Conservation (phyloP, 2,797 vertebrate species). For the Characodon lateralis region DNA sequence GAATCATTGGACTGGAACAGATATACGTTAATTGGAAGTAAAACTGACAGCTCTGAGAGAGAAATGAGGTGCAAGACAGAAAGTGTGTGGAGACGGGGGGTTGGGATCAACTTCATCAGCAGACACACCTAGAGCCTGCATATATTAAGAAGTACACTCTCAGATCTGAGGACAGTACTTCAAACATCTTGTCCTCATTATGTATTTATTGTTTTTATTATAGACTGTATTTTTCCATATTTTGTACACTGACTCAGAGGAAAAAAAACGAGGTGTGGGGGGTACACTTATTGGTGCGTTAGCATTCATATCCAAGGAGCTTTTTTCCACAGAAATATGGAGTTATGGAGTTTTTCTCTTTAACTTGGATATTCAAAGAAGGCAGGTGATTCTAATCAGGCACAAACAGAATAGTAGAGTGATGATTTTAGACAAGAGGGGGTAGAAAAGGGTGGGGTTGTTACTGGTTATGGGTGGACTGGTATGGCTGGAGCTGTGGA, state of each 20-base stretch:
- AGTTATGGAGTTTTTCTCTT: constrained; percentile 66
- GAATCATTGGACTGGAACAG: constrained; percentile 86
- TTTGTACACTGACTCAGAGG: constrained; percentile 42
- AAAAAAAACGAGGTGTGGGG: constrained; percentile 6
- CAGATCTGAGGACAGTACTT: constrained; percentile 78
- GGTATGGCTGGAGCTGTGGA: constrained; percentile 7
- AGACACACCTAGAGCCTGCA: constrained; percentile 78
- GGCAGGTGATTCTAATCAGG: constrained; percentile 75
- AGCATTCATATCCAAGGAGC: constrained; percentile 27
- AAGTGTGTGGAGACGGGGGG: constrained; percentile 33
- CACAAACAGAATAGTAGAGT: constrained; percentile 70
- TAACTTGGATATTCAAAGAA: constrained; percentile 67
- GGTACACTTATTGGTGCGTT: constrained; percentile 19
- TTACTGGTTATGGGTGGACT: constrained; percentile 18
- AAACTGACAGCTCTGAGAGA: constrained; percentile 86
- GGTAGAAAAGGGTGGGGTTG: not conserved
- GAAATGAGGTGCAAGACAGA: constrained; percentile 66
- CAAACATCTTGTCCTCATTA: constrained; percentile 79
- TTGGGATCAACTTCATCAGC: constrained; percentile 65
- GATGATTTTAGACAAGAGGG: constrained; percentile 29
- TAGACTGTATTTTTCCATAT: constrained; percentile 35
- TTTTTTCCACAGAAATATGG: constrained; percentile 61
- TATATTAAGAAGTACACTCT: constrained; percentile 75
- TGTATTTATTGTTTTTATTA: constrained; percentile 80
- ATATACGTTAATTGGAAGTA: constrained; percentile 91